Conservation (phyloP, 2,113 vertebrate species). For the Ctenomys sociabilis region DNA sequence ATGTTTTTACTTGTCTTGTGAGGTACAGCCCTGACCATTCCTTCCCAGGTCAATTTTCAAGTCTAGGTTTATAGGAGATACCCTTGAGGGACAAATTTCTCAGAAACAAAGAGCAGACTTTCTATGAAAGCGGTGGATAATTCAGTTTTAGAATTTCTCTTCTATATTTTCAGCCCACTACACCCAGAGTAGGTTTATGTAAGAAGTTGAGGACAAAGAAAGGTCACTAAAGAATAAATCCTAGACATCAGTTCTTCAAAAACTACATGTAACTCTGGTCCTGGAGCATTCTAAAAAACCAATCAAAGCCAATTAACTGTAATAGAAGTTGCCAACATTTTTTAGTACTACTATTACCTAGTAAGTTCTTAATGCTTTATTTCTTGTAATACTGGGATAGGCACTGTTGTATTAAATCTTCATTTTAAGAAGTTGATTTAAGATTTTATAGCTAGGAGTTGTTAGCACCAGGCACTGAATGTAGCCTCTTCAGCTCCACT, state of each 20-base stretch:
- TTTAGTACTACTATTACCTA: background rate
- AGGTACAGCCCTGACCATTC: background rate
- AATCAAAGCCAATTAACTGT: background rate
- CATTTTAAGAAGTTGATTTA: background rate
- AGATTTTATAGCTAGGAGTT: background rate
- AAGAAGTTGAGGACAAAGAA: background rate
- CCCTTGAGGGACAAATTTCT: background rate
- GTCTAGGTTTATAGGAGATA: background rate
- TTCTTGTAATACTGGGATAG: background rate
- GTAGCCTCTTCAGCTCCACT: background rate
- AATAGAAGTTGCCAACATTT: conserved; percentile 9
- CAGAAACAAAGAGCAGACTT: background rate
- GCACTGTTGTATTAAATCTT: background rate
- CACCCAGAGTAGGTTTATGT: background rate
- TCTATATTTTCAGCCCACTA: background rate
- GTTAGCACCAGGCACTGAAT: background rate
- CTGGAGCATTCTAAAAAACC: background rate
- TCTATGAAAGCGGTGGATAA: background rate
- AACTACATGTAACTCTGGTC: background rate
- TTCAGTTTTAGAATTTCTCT: background rate
- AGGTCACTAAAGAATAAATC: background rate
- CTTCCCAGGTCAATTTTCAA: background rate
- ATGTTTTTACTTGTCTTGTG: background rate
- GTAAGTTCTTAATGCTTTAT: background rate
- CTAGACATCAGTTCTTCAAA: background rate